Evolutionary conservation across 1,140 invertebrate genomes (phyloP).

Genomic region (Geopemphigus sp.): DNA sequence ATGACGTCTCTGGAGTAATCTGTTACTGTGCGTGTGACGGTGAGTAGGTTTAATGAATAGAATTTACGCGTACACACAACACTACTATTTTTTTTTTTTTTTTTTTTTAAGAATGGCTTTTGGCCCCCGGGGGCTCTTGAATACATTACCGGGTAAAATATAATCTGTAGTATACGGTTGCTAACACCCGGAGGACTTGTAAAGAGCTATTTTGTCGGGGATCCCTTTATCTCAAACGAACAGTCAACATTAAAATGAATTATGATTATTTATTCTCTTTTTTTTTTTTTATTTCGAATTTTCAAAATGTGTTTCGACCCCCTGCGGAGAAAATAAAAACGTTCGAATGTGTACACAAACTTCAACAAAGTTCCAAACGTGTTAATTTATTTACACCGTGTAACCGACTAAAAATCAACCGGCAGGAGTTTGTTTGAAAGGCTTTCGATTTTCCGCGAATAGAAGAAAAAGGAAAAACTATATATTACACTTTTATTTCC

Average conservation of each 20-base stretch:
- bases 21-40: conserved; percentile 48
- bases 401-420: background rate
- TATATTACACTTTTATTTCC: conserved; percentile 4
- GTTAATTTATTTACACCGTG: background rate
- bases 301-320: conserved; percentile 29
- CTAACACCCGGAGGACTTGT: conserved; percentile 48
- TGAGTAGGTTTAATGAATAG: conserved; percentile 49
- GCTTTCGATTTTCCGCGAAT: background rate
- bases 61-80: conserved; percentile 46
- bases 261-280: conserved; percentile 41
- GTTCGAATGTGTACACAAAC: conserved; percentile 9
- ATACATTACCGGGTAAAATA: conserved; percentile 45
- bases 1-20: conserved; percentile 48
- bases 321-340: conserved; percentile 38
- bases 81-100: conserved; percentile 30
- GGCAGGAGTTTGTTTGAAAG: background rate
- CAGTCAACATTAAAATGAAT: conserved; percentile 49
- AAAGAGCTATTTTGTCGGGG: conserved; percentile 46
- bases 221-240: conserved; percentile 47
- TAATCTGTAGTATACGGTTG: conserved; percentile 44
- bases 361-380: background rate
- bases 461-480: background rate
- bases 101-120: conserved; percentile 47
- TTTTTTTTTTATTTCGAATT: conserved; percentile 41
- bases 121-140: conserved; percentile 48